Evolutionary conservation across 2,797 vertebrate genomes (phyloP), one percentile per base, ranked within the genome.

Genomic region (Gobio occitaniae): DNA sequence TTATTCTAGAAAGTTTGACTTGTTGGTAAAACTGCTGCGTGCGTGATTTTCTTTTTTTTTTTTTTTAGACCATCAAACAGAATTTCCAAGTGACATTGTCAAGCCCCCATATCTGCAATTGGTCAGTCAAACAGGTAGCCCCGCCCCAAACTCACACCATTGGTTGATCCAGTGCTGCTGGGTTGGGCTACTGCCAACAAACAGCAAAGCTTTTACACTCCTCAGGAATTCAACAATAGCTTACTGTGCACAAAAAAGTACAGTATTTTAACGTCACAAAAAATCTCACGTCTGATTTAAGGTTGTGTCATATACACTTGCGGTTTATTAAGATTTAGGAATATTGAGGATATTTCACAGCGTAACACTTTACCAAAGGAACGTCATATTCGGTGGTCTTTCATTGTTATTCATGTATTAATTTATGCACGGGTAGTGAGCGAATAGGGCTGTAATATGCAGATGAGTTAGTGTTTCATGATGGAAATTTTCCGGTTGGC

Each of bases 401-500:
- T 93, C 92, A 95, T 95, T 95, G 93, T 94, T 94, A 95, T 95
- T 95, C 94, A 95, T 95, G 91, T 93, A 94, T 95, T 95, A 95
- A 95, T 95, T 94, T 95, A 95, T 95, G 93, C 93, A 85, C 89
- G 91, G 89, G 82, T 87, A 90, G 91, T 92, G 91, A 92, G 91
- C 86, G 91, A 91, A 92, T 91, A 90, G 92, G 91, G 91, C 93
- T 93, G 92, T 93, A 93, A 94, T 95, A 95, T 95, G 94, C 94
- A 96, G 93, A 96, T 94, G 92, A 91, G 89, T 89, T 93, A 94
- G 93, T 93, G 93, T 94, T 95, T 94, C 93, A 94, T 90, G 90
- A 93, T 93, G 91, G 92, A 92, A 93, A 94, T 95, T 95, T 95
- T 95, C 93, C 87, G 90, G 93, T 95, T 91, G 90, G 79, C 88